phyloP scores from a whole-genome alignment of 2,113 vertebrate genomes.

The Naja naja region DNA sequence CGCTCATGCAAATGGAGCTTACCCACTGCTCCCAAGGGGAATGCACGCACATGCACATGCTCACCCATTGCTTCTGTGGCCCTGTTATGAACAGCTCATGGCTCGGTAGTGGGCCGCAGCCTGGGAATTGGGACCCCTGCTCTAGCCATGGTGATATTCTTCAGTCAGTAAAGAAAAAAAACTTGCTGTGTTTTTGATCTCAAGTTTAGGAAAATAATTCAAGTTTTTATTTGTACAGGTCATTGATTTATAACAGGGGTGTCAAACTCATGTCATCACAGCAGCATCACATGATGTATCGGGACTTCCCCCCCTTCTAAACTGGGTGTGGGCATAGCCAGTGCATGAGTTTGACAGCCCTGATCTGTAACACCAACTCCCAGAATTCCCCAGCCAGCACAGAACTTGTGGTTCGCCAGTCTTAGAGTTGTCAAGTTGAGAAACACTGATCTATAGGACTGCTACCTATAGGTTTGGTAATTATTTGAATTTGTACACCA shows the following conservation, averaged over 20 bases:
- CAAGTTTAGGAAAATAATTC: slow-evolving; percentile 25
- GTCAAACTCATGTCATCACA: no score
- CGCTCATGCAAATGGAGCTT: neutral
- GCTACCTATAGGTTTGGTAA: neutral
- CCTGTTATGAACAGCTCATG: neutral
- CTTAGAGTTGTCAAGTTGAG: neutral
- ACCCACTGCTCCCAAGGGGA: neutral
- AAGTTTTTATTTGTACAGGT: neutral
- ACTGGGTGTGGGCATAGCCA: no score
- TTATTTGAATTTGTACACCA: neutral
- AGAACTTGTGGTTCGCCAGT: neutral
- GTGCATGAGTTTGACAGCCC: no score
- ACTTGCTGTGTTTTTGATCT: neutral
- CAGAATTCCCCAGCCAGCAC: neutral
- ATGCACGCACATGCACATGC: neutral
- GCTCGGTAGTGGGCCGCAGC: neutral
- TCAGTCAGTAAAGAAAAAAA: slow-evolving; percentile 40
- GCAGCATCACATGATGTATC: no score
- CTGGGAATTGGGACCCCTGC: neutral
- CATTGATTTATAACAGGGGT: neutral
- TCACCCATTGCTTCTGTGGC: neutral
- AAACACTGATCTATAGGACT: neutral
- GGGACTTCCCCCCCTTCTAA: no score
- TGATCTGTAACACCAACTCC: neutral
- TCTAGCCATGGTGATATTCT: slow-evolving; percentile 8